Percentiles rank a stretch among this genome's conserved stretches.
These are phyloP conservation scores for Boloria euphrosyne DNA, from an alignment of 2,888 invertebrate genomes.

Conservation along the genomic window DNA sequence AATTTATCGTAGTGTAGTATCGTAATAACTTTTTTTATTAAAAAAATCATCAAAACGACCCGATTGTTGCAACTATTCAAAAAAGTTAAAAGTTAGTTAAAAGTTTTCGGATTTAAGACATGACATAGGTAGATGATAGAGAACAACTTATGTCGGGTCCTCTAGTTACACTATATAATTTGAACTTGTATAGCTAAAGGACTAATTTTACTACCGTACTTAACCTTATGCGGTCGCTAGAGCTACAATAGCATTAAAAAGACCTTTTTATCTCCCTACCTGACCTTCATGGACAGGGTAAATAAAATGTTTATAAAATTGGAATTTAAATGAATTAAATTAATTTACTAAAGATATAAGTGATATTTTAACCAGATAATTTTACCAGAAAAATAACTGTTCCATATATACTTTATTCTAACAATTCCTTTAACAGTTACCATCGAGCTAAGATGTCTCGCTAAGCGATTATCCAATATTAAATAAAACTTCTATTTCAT, in stretches of 20 bases:
- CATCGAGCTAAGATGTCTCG: slow-evolving; percentile 50
- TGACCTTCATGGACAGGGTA: too few relatives aligned
- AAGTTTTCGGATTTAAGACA: too few relatives aligned
- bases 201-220: slow-evolving; percentile 17
- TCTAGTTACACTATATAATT: background rate
- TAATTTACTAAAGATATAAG: background rate
- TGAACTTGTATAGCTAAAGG: background rate
- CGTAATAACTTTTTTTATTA: too few relatives aligned
- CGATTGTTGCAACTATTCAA: too few relatives aligned
- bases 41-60: too few relatives aligned
- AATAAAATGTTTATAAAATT: background rate
- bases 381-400: slow-evolving; percentile 35
- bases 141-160: too few relatives aligned
- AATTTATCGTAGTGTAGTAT: too few relatives aligned
- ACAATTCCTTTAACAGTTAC: slow-evolving; percentile 34
- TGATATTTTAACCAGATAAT: slow-evolving; percentile 4
- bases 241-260: slow-evolving; percentile 17
- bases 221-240: slow-evolving; percentile 18
- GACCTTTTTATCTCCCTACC: slow-evolving; percentile 20
- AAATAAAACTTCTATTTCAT: slow-evolving; percentile 67
- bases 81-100: too few relatives aligned
- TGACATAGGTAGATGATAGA: too few relatives aligned
- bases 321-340: background rate
- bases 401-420: slow-evolving; percentile 32
- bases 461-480: slow-evolving; percentile 56